Conservation (phyloP, 1,140 invertebrate species). For the Dendrolimus kikuchii region DNA sequence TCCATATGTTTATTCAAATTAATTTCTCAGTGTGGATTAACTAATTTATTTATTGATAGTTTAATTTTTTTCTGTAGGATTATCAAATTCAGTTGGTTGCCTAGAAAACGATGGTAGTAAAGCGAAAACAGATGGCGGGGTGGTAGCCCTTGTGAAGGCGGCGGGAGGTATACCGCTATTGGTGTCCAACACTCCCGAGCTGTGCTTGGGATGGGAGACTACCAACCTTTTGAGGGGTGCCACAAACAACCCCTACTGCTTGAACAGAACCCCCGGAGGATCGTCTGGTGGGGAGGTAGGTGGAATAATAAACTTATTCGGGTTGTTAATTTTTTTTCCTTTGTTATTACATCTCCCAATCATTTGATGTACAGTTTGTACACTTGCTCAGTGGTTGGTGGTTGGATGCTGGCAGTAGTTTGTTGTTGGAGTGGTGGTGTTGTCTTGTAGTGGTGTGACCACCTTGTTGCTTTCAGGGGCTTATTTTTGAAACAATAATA, state of each 20-base stretch:
- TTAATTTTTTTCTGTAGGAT: conserved; percentile 55
- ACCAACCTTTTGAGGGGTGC: conserved; percentile 76
- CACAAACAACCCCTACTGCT: conserved; percentile 87
- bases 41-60: background rate
- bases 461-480: no score
- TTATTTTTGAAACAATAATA: no score
- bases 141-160: conserved; percentile 73
- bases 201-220: conserved; percentile 81
- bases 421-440: no score
- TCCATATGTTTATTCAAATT: no score
- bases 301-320: background rate
- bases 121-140: conserved; percentile 75
- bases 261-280: conserved; percentile 78
- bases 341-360: no score
- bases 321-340: no score
- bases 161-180: conserved; percentile 86
- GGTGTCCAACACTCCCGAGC: conserved; percentile 88
- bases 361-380: no score
- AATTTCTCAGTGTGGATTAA: background rate
- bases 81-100: conserved; percentile 79
- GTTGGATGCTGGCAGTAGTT: no score
- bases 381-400: no score
- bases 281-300: conserved; percentile 83
- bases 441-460: no score
- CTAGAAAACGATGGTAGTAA: conserved; percentile 71